A percentile compares a stretch with the other conserved stretches of the same genome.
Evolutionary conservation across 1,140 invertebrate genomes (phyloP).

Genomic region (Parasteatoda tepidariorum): DNA sequence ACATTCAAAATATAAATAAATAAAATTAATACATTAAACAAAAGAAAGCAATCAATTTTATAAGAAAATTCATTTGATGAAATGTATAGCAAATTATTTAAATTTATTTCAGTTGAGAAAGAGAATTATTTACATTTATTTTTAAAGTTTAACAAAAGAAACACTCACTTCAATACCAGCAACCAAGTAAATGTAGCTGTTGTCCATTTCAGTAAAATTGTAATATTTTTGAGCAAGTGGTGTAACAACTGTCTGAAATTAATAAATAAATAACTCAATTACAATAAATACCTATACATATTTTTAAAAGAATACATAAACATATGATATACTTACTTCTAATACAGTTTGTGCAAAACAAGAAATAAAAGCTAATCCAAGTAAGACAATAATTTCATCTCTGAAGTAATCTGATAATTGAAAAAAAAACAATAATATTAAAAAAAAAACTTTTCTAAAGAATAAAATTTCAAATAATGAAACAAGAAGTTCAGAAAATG

Average conservation of each 20-base stretch:
- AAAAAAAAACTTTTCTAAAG: too few species aligned
- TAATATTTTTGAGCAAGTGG: slow-evolving; percentile 64
- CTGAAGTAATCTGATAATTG: slow-evolving; percentile 56
- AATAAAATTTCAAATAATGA: too few species aligned
- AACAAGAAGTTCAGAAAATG: too few species aligned
- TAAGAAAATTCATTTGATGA: too few species aligned
- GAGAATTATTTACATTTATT: too few species aligned
- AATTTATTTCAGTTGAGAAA: too few species aligned
- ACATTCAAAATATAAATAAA: too few species aligned
- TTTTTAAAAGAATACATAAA: background rate
- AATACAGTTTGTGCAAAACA: slow-evolving; percentile 63
- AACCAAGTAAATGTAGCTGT: slow-evolving; percentile 66
- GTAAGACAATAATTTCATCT: slow-evolving; percentile 62
- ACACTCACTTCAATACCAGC: slow-evolving; percentile 65
- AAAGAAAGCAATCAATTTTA: too few species aligned
- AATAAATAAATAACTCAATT: background rate
- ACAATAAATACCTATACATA: background rate
- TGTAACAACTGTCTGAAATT: slow-evolving; percentile 55
- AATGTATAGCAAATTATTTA: too few species aligned
- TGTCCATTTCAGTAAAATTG: slow-evolving; percentile 67
- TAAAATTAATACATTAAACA: too few species aligned
- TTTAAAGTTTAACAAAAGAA: background rate
- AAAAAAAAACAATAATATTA: too few species aligned
- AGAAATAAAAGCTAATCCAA: slow-evolving; percentile 61
- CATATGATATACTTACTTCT: slow-evolving; percentile 48